A percentile compares a stretch with the other conserved stretches of the same genome.
These are phyloP conservation scores for Ips typographus DNA, from an alignment of 1,140 invertebrate genomes.

Conservation along the genomic window DNA sequence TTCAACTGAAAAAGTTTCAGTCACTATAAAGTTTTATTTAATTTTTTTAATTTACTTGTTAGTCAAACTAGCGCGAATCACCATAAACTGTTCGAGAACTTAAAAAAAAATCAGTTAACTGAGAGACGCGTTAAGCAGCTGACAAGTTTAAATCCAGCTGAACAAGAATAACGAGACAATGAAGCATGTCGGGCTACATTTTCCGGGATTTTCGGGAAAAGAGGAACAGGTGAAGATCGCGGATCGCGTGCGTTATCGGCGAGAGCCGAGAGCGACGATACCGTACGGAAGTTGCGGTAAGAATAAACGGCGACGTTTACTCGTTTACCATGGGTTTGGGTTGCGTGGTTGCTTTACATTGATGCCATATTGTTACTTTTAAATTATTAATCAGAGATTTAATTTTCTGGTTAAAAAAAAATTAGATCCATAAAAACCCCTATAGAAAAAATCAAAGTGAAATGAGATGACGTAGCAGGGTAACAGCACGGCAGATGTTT, in stretches of 20 bases:
- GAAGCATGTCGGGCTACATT: conserved; percentile 23
- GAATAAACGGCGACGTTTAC: conserved; percentile 26
- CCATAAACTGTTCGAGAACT: no score
- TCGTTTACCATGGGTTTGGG: conserved; percentile 9
- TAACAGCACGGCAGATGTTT: no score
- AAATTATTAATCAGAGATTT: no score
- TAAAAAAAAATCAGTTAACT: no score
- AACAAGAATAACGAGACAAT: background rate
- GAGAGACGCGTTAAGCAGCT: no score
- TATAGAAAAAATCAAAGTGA: no score
- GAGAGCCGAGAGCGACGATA: conserved; percentile 14
- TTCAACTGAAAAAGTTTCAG: background rate
- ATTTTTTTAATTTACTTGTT: no score
- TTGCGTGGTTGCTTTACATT: conserved; percentile 22
- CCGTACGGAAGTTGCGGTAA: conserved; percentile 15
- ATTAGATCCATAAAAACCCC: no score
- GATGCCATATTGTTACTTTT: conserved; percentile 15
- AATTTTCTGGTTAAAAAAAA: no score
- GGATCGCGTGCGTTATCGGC: conserved; percentile 20
- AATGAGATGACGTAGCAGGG: no score
- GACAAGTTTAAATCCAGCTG: no score
- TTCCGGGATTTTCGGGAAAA: conserved; percentile 27
- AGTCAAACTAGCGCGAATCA: no score
- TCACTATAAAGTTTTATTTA: background rate
- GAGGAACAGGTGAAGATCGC: conserved; percentile 27